Conservation (phyloP, 1,140 invertebrate genomes). For the Ptiloglossa arizonensis region DNA sequence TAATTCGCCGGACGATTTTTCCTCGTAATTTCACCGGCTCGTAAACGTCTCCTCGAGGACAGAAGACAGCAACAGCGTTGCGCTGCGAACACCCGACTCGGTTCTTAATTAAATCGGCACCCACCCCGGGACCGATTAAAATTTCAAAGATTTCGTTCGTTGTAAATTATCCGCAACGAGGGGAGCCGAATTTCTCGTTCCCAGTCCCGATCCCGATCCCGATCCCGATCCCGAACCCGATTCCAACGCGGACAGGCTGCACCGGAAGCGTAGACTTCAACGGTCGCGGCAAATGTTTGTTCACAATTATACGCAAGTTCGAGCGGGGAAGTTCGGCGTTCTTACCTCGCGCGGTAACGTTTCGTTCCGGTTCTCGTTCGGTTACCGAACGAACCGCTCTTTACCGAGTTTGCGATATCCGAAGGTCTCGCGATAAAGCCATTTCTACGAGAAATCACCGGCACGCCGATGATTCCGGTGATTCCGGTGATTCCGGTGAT, state of each 20-base stretch:
- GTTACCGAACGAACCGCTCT: not conserved
- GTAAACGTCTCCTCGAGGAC: constrained; percentile 46
- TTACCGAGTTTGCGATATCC: too few relatives aligned
- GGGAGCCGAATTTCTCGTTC: not conserved
- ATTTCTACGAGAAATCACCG: constrained; percentile 68
- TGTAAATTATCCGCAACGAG: constrained; percentile 14
- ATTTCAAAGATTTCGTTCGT: constrained; percentile 44
- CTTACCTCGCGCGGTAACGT: not conserved
- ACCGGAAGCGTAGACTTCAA: not conserved
- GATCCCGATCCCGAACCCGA: too few relatives aligned
- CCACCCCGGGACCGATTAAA: constrained; percentile 23
- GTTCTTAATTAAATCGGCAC: constrained; percentile 50
- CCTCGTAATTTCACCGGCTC: constrained; percentile 55
- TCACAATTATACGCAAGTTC: not conserved
- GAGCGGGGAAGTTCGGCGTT: not conserved
- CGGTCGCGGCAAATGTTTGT: constrained; percentile 4
- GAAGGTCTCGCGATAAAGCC: constrained; percentile 49
- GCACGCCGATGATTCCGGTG: constrained; percentile 49
- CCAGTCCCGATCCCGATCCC: too few relatives aligned
- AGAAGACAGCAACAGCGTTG: constrained; percentile 23
- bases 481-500: constrained; percentile 47
- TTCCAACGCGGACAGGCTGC: not conserved
- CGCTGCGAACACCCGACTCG: constrained; percentile 2
- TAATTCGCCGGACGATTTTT: constrained; percentile 61
- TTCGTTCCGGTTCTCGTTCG: not conserved